Percentiles rank a stretch among this genome's conserved stretches.
phyloP scores from a whole-genome alignment of 2,797 vertebrate genomes.

The Gymnothorax javanicus region DNA sequence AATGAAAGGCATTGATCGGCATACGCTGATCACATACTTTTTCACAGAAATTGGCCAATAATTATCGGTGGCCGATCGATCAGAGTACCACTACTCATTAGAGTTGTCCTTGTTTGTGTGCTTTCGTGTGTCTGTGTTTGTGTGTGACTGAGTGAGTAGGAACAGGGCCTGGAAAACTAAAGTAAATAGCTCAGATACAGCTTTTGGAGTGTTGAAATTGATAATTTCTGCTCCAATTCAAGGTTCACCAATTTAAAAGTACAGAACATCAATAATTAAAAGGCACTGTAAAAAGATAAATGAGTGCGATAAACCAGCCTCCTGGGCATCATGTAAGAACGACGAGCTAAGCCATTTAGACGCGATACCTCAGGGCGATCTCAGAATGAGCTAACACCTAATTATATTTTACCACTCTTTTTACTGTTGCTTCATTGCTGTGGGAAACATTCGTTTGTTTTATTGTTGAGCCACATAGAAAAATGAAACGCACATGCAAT shows the following conservation, averaged over 20 bases:
- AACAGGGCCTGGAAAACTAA: neutral
- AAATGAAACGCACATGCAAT: neutral
- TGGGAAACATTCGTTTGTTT: neutral
- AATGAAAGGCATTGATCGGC: too few relatives aligned
- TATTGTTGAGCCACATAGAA: neutral
- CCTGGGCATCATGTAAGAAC: constrained; percentile 29
- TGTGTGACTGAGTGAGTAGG: neutral
- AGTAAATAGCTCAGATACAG: constrained; percentile 6
- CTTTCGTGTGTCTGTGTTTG: neutral
- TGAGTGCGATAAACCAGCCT: constrained; percentile 64
- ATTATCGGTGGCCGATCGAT: too few relatives aligned
- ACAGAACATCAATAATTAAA: constrained; percentile 72
- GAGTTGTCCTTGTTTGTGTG: neutral
- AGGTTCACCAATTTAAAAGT: constrained; percentile 52
- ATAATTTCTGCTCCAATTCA: constrained; percentile 55
- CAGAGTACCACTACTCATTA: neutral
- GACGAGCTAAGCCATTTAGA: constrained; percentile 19
- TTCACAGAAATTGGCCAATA: too few relatives aligned
- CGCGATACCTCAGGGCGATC: neutral
- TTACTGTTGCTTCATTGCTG: constrained; percentile 3
- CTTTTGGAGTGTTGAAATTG: constrained; percentile 48
- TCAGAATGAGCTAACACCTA: constrained; percentile 5
- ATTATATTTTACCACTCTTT: constrained; percentile 7
- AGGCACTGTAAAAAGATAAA: constrained; percentile 69
- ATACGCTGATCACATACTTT: too few relatives aligned